Evolutionary conservation across 2,888 invertebrate species (phyloP).

Genomic region (Eristalis tenax): DNA sequence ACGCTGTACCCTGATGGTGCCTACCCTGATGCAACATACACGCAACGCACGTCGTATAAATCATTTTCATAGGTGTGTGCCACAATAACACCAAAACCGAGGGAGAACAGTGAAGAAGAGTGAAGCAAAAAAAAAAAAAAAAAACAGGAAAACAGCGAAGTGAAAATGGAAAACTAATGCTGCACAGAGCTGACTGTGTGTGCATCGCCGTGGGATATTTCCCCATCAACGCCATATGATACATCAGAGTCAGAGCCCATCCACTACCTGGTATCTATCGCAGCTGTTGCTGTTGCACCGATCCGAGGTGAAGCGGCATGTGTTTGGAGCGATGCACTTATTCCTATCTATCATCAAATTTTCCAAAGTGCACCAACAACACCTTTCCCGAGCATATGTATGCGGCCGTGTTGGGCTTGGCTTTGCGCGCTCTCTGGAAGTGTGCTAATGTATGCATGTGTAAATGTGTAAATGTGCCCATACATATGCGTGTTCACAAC

Average conservation of each 20-base stretch:
- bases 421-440: constrained; percentile 51
- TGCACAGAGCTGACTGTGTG: constrained; percentile 42
- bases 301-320: constrained; percentile 44
- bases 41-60: constrained; percentile 35
- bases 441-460: constrained; percentile 51
- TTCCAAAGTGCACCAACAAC: constrained; percentile 65
- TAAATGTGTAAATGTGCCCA: background rate
- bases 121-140: background rate
- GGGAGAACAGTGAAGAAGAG: background rate
- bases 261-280: constrained; percentile 33
- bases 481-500: background rate
- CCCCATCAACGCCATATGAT: constrained; percentile 65
- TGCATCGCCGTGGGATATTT: constrained; percentile 68
- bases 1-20: background rate
- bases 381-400: constrained; percentile 11
- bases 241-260: constrained; percentile 44
- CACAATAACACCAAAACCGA: constrained; percentile 29
- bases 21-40: constrained; percentile 23
- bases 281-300: constrained; percentile 17
- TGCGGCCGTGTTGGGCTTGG: constrained; percentile 30
- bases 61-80: constrained; percentile 47
- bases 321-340: constrained; percentile 58
- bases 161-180: constrained; percentile 63
- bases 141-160: constrained; percentile 14
- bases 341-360: constrained; percentile 65